phyloP scores from a whole-genome alignment of 2,888 invertebrate genomes.

The Dexiosoma caninum region DNA sequence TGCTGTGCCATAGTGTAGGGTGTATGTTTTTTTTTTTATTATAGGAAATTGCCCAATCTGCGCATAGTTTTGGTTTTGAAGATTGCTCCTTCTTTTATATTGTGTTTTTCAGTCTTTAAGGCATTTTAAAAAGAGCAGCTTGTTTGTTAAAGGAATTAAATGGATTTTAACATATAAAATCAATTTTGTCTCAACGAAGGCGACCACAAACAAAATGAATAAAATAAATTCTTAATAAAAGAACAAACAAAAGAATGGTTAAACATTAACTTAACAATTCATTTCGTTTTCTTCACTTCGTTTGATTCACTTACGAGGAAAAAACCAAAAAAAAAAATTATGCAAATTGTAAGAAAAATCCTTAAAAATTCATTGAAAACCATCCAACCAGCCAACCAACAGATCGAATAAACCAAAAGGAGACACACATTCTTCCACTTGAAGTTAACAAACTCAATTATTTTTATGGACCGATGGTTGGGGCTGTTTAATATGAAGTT shows the following conservation, averaged over 20 bases:
- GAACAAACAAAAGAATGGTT: slow-evolving; percentile 46
- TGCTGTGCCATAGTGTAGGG: slow-evolving; percentile 15
- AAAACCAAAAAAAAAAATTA: slow-evolving; percentile 9
- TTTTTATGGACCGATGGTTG: slow-evolving; percentile 20
- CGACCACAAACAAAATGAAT: background rate
- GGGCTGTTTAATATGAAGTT: slow-evolving; percentile 41
- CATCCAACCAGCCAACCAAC: background rate
- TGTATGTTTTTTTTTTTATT: background rate
- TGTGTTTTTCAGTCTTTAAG: slow-evolving; percentile 27
- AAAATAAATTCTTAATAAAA: background rate
- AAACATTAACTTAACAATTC: slow-evolving; percentile 50
- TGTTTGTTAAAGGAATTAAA: slow-evolving; percentile 55
- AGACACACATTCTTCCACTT: background rate
- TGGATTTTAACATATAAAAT: slow-evolving; percentile 60
- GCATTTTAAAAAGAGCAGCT: slow-evolving; percentile 40
- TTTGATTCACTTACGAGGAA: no score
- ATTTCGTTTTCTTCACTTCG: background rate
- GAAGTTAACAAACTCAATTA: slow-evolving; percentile 53
- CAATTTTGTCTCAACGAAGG: slow-evolving; percentile 33
- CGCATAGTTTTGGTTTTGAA: slow-evolving; percentile 16
- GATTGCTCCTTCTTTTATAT: slow-evolving; percentile 33
- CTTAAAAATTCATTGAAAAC: slow-evolving; percentile 1
- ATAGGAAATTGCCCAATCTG: slow-evolving; percentile 20
- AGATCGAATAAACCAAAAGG: no score
- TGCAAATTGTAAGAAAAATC: slow-evolving; percentile 41